Conservation (phyloP, 1,140 invertebrate species). For the Plodia interpunctella region DNA sequence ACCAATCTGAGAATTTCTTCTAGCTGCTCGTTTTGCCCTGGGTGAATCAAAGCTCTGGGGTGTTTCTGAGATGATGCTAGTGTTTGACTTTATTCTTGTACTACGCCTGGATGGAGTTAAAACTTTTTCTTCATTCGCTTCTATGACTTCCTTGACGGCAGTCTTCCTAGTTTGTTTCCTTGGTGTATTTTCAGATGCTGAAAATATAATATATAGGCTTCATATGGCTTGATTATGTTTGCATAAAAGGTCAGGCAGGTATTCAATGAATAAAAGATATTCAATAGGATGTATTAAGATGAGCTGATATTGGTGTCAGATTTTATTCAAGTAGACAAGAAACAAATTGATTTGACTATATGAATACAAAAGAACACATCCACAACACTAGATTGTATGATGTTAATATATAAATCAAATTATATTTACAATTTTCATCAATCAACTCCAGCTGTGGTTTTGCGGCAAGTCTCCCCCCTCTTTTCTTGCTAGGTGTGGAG, state of each 20-base stretch:
- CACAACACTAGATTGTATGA: too few relatives aligned
- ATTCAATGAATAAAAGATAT: too few relatives aligned
- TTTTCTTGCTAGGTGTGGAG: conserved; percentile 62
- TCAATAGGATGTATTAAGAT: too few relatives aligned
- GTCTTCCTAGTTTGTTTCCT: conserved; percentile 38
- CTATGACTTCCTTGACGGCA: conserved; percentile 35
- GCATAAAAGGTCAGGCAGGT: too few relatives aligned
- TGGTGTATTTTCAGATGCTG: conserved; percentile 29
- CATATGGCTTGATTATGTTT: too few relatives aligned
- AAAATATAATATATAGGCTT: conserved; percentile 2
- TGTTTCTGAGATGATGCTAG: conserved; percentile 53
- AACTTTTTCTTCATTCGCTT: conserved; percentile 45
- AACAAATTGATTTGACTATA: too few relatives aligned
- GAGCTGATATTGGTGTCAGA: too few relatives aligned
- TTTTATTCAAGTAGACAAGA: too few relatives aligned
- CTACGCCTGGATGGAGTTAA: conserved; percentile 58
- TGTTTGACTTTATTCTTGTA: conserved; percentile 57
- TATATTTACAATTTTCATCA: conserved; percentile 52
- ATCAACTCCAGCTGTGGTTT: conserved; percentile 62
- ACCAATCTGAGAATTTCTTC: conserved; percentile 56
- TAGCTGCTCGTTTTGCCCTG: conserved; percentile 55
- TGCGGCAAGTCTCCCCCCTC: conserved; percentile 39
- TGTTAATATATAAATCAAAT: not conserved
- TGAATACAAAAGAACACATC: too few relatives aligned
- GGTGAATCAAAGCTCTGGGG: conserved; percentile 44